A percentile compares a stretch with the other conserved stretches of the same genome.
These are phyloP conservation scores for Himalopsyche kuldschensis DNA, from an alignment of 2,888 invertebrate species.

Conservation along the genomic window DNA sequence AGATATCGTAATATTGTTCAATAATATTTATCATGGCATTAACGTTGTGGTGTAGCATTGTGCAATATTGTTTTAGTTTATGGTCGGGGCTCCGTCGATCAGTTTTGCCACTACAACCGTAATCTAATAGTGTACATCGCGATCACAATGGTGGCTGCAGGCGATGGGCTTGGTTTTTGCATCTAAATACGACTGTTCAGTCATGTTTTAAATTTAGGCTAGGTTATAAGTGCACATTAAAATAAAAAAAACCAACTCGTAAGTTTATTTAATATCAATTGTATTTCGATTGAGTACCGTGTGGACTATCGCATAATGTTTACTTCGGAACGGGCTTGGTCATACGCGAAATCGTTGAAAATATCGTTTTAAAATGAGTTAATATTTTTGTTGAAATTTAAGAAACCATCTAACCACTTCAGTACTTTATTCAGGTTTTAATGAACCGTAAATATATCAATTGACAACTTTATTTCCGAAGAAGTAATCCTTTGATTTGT, in stretches of 20 bases:
- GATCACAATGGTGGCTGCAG: neutral
- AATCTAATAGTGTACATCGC: no score
- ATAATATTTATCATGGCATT: no score
- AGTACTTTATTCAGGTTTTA: no score
- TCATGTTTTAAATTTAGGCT: neutral
- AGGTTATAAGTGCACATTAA: neutral
- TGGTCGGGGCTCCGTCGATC: no score
- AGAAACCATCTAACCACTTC: no score
- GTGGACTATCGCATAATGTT: neutral
- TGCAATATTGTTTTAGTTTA: no score
- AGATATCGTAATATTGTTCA: no score
- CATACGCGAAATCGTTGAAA: neutral
- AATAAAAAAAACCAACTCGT: neutral
- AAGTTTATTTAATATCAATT: neutral
- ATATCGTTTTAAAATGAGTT: neutral
- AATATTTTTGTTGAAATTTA: no score
- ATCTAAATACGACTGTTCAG: neutral
- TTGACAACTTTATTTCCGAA: neutral
- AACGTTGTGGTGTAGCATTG: no score
- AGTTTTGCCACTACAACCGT: no score
- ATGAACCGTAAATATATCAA: no score
- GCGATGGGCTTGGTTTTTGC: neutral
- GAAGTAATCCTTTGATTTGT: neutral
- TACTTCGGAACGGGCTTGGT: neutral
- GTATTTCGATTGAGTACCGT: neutral